These are phyloP conservation scores for Mustela lutreola DNA, from an alignment of 2,113 vertebrate species.

Conservation along the genomic window DNA sequence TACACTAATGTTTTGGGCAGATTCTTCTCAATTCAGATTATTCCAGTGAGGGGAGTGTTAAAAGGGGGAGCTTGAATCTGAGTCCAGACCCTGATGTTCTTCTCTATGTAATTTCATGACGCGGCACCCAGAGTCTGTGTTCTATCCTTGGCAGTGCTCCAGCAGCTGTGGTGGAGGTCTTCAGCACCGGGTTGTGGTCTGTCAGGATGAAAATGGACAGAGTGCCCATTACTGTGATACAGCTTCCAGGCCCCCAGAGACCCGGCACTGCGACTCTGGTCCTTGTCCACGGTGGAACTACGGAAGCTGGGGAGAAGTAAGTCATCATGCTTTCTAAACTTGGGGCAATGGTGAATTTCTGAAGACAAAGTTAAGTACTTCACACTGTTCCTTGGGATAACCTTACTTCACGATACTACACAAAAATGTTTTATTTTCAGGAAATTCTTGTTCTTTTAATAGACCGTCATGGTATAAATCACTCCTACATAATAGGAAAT, in stretches of 20 bases:
- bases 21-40: neutral
- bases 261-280: slow-evolving; percentile 93
- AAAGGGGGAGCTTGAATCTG: neutral
- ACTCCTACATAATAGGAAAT: neutral
- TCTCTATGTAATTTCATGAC: accelerated
- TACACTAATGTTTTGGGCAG: neutral
- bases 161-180: slow-evolving; percentile 95
- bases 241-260: slow-evolving; percentile 92
- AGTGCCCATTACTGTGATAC: slow-evolving; percentile 91
- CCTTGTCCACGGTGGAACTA: slow-evolving; percentile 97
- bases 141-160: slow-evolving; percentile 91
- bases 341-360: neutral
- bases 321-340: neutral
- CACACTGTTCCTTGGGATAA: neutral
- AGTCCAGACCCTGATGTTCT: neutral
- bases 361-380: neutral
- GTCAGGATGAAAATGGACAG: slow-evolving; percentile 95
- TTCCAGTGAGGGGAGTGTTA: neutral
- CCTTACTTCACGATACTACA: neutral
- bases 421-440: neutral
- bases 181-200: slow-evolving; percentile 96
- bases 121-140: neutral
- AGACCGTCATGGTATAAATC: neutral
- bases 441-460: slow-evolving; percentile 1
- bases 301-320: slow-evolving; percentile 97